Base-by-base conservation (phyloP, 2,888 invertebrate genomes). In the Ischnura elegans region DNA sequence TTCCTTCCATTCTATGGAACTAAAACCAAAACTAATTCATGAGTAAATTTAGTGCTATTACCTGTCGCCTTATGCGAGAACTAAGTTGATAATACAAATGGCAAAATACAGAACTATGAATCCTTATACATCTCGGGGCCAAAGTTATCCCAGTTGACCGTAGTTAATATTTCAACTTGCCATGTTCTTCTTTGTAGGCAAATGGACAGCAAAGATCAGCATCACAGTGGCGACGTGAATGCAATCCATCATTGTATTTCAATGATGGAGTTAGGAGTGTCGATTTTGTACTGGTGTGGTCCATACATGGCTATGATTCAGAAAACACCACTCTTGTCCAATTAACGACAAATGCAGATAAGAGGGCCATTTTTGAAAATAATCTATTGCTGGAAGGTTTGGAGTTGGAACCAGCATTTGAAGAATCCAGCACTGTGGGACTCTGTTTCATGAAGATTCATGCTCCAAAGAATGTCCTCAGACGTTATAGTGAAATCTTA, bases 401-500 rank as follows among this genome's bases (percentile, higher is more conserved):
- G 87, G 97, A 98, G 95, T 95, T 98, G 94, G 98, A 98, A 95
- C 96, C 97, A 94, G 98, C 97, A 94, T 96, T 97, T 87, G 97
- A 97, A 36, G 97, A 97, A 94, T 96, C 96, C 51, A 96, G 87
- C 29, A 55, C 87, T 16, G 43, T 97, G 94, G 97, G 98, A 94
- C 96, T 98, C 93, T 97, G 97, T 96, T 98, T 98, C 96, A 97
- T 98, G 94, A 99, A 99, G 97, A 97, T 99, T 94, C 98, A 99
- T 96, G 98, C 98, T 0, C 98, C 99, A 0, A 96, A 97, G 95
- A 97, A 98, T 95, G 98, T 99, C 10, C 96, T 99, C 93, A 97
- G 98, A 94, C 97, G 98, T 95, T 99, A 99, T 96, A 97, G 98
- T 94, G 99, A 99, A 96, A 98, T 99, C 95, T 97, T 99, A 95